Conservation (phyloP, 2,888 invertebrate species). For the Synanthedon vespiformis region DNA sequence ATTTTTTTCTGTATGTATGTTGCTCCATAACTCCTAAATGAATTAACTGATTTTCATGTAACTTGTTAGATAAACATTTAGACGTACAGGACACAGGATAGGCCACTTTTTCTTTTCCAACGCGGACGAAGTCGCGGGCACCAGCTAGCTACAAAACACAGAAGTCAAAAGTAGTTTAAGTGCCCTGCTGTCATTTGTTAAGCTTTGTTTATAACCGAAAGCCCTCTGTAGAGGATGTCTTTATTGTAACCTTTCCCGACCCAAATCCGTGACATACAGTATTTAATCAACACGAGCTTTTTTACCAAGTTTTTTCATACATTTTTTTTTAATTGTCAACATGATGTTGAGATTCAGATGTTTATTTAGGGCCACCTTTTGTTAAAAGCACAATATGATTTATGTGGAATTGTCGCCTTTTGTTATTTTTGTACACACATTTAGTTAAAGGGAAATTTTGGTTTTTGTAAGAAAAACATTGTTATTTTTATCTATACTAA, state of each 20-base stretch:
- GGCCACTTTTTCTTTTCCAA: no score
- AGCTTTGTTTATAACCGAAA: not conserved
- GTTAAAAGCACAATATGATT: not conserved
- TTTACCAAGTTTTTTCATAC: not conserved
- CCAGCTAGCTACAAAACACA: no score
- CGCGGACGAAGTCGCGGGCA: no score
- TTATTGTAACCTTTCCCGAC: not conserved
- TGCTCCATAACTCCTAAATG: no score
- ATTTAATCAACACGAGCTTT: not conserved
- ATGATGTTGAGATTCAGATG: not conserved
- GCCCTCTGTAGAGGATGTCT: not conserved
- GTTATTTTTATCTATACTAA: no score
- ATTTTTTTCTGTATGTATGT: no score
- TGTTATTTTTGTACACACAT: not conserved
- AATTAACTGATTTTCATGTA: no score
- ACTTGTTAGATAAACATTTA: no score
- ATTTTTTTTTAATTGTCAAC: not conserved
- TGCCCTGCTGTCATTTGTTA: not conserved
- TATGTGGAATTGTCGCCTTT: not conserved
- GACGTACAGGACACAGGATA: no score
- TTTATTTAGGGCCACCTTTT: not conserved
- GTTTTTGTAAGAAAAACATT: no score
- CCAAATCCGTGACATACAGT: not conserved
- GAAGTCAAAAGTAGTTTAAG: no score
- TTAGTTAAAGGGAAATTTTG: no score